Percentiles rank a stretch among this genome's conserved stretches.
These are phyloP conservation scores for Heliornis fulica DNA, from an alignment of 2,113 vertebrate species.

Conservation along the genomic window DNA sequence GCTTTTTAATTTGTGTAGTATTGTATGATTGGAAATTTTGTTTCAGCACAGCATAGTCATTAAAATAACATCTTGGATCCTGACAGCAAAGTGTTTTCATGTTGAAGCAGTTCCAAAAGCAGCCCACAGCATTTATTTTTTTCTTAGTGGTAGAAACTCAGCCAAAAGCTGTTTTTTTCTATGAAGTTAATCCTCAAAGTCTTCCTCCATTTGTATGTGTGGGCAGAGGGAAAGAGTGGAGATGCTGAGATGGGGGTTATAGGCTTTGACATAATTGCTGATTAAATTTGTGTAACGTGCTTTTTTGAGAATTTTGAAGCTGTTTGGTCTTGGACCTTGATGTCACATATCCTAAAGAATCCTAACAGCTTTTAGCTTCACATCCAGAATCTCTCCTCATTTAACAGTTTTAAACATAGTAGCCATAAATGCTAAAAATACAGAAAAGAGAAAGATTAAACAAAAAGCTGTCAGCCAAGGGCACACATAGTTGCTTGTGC, in stretches of 20 bases:
- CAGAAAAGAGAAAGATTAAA: neutral
- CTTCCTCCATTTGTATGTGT: neutral
- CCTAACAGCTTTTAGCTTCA: neutral
- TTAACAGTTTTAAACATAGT: neutral
- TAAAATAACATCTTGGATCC: neutral
- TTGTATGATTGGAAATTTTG: neutral
- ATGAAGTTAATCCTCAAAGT: conserved; percentile 2
- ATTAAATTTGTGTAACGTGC: neutral
- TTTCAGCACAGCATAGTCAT: neutral
- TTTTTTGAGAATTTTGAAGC: neutral
- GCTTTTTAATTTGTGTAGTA: neutral
- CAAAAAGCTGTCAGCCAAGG: neutral
- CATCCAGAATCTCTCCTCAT: neutral
- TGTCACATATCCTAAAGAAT: neutral
- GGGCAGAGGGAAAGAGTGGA: neutral
- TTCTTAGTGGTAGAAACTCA: neutral
- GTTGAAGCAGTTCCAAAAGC: conserved; percentile 33
- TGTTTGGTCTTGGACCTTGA: neutral
- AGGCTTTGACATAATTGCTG: neutral
- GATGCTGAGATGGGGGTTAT: neutral
- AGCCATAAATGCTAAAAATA: neutral
- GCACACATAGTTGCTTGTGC: neutral
- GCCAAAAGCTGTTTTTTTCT: neutral
- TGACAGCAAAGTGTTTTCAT: conserved; percentile 5
- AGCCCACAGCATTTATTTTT: conserved; percentile 13